phyloP scores from a whole-genome alignment of 1,140 invertebrate genomes.

The Elysia chlorotica region DNA sequence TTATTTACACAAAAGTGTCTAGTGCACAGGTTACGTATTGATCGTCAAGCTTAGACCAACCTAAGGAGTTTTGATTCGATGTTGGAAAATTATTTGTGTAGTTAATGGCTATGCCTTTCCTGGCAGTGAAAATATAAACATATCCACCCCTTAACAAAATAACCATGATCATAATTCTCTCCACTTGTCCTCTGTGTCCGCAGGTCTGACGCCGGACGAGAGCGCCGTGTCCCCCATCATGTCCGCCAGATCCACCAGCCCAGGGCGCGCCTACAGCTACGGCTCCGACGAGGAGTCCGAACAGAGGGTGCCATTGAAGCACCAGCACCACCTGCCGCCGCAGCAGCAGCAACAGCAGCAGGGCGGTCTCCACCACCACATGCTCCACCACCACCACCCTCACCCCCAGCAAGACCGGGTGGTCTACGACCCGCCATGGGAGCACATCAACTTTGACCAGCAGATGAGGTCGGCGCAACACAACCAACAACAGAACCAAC shows the following conservation, averaged over 20 bases:
- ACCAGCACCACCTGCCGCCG: conserved; percentile 9
- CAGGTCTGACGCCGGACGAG: conserved; percentile 47
- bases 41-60: too few species aligned
- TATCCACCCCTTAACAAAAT: too few species aligned
- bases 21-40: too few species aligned
- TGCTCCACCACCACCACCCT: too few species aligned
- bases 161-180: too few species aligned
- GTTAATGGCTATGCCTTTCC: too few species aligned
- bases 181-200: conserved; percentile 6
- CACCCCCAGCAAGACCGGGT: conserved; percentile 15
- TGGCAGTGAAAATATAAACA: too few species aligned
- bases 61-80: too few species aligned
- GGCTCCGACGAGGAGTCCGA: conserved; percentile 54
- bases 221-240: conserved; percentile 35
- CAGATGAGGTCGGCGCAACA: conserved; percentile 15
- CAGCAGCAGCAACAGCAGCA: conserved; percentile 18
- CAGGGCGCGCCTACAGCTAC: conserved; percentile 41
- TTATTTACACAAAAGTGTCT: too few species aligned
- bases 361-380: not conserved
- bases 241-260: conserved; percentile 22
- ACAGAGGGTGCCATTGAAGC: conserved; percentile 19
- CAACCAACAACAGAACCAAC: too few species aligned
- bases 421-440: conserved; percentile 32
- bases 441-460: conserved; percentile 27
- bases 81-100: too few species aligned